Percentiles rank a stretch among this genome's conserved stretches.
These are phyloP conservation scores for Astyanax mexicanus DNA, from an alignment of 2,797 vertebrate species.

Conservation along the genomic window DNA sequence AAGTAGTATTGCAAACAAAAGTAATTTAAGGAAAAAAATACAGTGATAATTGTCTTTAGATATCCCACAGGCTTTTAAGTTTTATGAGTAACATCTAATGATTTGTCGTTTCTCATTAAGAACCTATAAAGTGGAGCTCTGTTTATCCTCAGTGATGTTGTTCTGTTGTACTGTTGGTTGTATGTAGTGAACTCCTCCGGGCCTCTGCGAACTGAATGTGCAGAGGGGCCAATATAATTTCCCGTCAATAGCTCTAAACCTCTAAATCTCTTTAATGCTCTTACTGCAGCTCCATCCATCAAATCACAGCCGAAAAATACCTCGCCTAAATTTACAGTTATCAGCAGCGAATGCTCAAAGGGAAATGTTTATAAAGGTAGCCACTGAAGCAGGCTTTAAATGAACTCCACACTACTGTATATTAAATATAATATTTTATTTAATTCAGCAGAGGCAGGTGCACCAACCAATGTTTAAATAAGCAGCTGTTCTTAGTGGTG, in stretches of 20 bases:
- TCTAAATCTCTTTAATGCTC: constrained; percentile 18
- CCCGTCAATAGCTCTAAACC: constrained; percentile 15
- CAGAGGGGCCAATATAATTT: constrained; percentile 19
- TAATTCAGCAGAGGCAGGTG: neutral
- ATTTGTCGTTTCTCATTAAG: no score
- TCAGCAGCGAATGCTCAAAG: neutral
- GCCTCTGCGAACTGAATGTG: neutral
- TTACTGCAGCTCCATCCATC: constrained; percentile 1
- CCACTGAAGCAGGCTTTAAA: neutral
- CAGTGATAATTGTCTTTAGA: no score
- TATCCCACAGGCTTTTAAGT: no score
- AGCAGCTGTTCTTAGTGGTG: neutral
- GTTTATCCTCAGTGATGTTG: no score
- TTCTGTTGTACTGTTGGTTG: neutral
- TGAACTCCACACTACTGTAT: neutral
- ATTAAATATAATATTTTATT: neutral
- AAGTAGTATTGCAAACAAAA: no score
- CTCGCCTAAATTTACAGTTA: neutral
- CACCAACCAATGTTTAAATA: neutral
- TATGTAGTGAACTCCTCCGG: neutral
- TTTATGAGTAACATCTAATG: no score
- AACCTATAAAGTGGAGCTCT: no score
- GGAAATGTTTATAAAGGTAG: neutral
- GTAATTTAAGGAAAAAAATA: no score
- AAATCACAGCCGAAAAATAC: constrained; percentile 5